Evolutionary conservation across 2,113 vertebrate species (phyloP).

Genomic region (Electrona antarctica): DNA sequence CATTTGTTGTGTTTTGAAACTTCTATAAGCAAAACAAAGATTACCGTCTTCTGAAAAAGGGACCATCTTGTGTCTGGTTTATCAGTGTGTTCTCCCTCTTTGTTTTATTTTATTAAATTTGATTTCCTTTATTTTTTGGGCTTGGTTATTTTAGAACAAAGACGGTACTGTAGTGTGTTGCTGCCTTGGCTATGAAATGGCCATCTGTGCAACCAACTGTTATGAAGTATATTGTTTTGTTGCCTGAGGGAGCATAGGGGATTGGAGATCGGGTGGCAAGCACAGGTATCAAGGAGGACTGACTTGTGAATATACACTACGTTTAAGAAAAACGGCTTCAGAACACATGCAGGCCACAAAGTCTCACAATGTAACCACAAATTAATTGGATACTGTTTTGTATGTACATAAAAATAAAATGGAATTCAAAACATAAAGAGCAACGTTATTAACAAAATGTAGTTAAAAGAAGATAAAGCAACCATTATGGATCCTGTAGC

Average conservation of each 20-base stretch:
- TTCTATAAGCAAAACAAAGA: conserved; percentile 39
- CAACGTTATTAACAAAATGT: conserved; percentile 66
- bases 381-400: conserved; percentile 70
- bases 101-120: conserved; percentile 8
- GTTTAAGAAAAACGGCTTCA: conserved; percentile 44
- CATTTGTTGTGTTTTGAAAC: conserved; percentile 46
- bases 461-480: conserved; percentile 46
- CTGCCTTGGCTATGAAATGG: conserved; percentile 30
- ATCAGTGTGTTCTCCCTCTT: conserved; percentile 20
- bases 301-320: conserved; percentile 65
- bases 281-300: conserved; percentile 16
- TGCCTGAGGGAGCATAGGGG: conserved; percentile 36
- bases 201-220: conserved; percentile 17
- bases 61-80: conserved; percentile 59
- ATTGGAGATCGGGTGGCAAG: conserved; percentile 22
- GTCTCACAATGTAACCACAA: conserved; percentile 55
- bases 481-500: conserved; percentile 64
- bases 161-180: conserved; percentile 33
- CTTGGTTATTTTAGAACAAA: conserved; percentile 31
- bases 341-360: conserved; percentile 42
- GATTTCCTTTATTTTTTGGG: conserved; percentile 19
- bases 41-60: conserved; percentile 47
- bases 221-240: conserved; percentile 23
- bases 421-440: conserved; percentile 41
- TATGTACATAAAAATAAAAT: conserved; percentile 65